Evolutionary conservation across 1,140 invertebrate genomes (phyloP), one percentile per base, ranked within the genome.

Genomic region (Diachasma alloeum): DNA sequence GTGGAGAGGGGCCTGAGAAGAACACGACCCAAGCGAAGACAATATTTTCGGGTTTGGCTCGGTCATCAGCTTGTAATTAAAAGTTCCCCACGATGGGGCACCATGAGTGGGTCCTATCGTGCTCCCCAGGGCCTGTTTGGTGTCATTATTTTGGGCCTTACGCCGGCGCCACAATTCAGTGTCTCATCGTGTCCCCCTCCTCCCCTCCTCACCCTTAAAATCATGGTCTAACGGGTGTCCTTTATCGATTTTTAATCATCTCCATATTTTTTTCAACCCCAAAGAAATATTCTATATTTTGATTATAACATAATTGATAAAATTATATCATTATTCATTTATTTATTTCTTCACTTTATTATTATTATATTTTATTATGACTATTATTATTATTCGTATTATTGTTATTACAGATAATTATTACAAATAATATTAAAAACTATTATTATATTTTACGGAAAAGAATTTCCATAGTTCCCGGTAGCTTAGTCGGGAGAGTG

Each of bases 61-160:
- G 84, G 86, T 89, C 87, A 89, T 87, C 87, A 87, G 84, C 84
- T 88, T 82, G 87, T 89, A 89, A 89, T 89, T 89, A 89, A 88
- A 89, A 89, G 83, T 86, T 87, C 83, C 80, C 80, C 83, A 76
- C 81, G 83, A 85, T 85, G 46, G 56, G 72, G 59, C 48, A 67
- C 46, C 67, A 39, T 39, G 72, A 36, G 44, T 17, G 59, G 42
- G 42, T 24, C 44, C 19, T 56, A 31, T 56, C 22, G 48, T 31
- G 26, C 48, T 24, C 48, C 73, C 56, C 68, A 46, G 75, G 68
- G 56, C 75, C 83, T 78, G 66, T 78, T 74, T 74, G 63, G 84
- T 89, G 87, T 88, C 87, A 89, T 89, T 89, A 89, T 88, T 87
- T 87, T 81, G 83, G 83, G 84, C 83, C 82, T 83, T 82, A 83